A percentile compares a stretch with the other conserved stretches of the same genome.
Conservation (phyloP, 2,113 vertebrate genomes). For the Australoheros scitulus region DNA sequence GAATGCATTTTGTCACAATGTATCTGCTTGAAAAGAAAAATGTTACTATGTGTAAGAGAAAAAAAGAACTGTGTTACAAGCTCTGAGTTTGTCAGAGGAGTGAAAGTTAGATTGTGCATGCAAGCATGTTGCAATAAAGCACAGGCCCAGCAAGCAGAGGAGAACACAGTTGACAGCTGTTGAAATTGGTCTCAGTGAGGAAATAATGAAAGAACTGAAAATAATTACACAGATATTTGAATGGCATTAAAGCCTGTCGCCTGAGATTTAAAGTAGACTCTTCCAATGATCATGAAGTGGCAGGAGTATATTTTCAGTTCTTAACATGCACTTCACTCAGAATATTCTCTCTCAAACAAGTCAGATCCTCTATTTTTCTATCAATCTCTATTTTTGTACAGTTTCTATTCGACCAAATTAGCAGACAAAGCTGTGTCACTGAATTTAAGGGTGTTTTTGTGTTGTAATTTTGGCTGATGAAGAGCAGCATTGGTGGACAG, state of each 20-base stretch:
- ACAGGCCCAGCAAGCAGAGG: background rate
- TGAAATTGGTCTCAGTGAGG: constrained; percentile 9
- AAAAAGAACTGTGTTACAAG: background rate
- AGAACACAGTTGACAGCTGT: background rate
- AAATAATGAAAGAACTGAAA: constrained; percentile 2
- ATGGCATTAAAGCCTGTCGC: background rate
- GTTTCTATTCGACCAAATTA: constrained; percentile 52
- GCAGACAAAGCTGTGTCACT: constrained; percentile 31
- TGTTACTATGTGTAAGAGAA: background rate
- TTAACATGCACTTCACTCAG: constrained; percentile 1
- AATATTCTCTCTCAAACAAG: constrained; percentile 42
- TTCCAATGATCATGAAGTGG: background rate
- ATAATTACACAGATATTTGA: constrained; percentile 7
- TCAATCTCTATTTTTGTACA: constrained; percentile 76
- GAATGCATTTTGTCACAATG: background rate
- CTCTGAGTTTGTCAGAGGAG: constrained; percentile 4
- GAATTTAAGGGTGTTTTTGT: constrained; percentile 23
- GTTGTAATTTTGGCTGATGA: constrained; percentile 29
- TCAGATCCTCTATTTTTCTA: constrained; percentile 75
- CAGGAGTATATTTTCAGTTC: constrained; percentile 13
- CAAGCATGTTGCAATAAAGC: background rate
- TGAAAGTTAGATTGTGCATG: constrained; percentile 18
- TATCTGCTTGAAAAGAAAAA: constrained; percentile 15
- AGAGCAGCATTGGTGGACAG: constrained; percentile 22
- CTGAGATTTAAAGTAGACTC: background rate